phyloP scores from a whole-genome alignment of 2,888 invertebrate genomes.

The Gordius sp. region DNA sequence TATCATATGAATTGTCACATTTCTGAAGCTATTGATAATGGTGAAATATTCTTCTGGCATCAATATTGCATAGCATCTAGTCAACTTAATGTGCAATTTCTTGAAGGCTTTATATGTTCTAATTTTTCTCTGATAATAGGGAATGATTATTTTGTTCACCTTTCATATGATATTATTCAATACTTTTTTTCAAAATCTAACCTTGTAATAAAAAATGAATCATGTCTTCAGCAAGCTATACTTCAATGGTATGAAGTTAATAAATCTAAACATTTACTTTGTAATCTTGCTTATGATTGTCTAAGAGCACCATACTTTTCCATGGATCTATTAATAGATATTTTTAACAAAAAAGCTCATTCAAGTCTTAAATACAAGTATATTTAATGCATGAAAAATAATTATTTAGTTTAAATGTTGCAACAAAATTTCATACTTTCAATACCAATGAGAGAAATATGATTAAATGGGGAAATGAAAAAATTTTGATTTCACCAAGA shows the following conservation, averaged over 20 bases:
- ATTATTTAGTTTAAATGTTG: not conserved
- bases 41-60: slow-evolving; percentile 10
- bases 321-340: too few relatives aligned
- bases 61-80: slow-evolving; percentile 2
- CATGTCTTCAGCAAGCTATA: not conserved
- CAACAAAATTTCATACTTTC: slow-evolving; percentile 13
- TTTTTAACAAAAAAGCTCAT: not conserved
- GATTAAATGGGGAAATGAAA: not conserved
- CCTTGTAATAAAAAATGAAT: not conserved
- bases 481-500: not conserved
- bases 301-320: too few relatives aligned
- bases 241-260: too few relatives aligned
- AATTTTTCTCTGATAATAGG: slow-evolving; percentile 1
- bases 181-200: not conserved
- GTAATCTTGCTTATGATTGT: too few relatives aligned
- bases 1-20: not conserved
- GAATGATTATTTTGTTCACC: not conserved
- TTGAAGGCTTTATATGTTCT: not conserved
- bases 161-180: not conserved
- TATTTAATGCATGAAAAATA: not conserved
- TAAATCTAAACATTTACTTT: too few relatives aligned
- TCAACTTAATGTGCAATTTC: not conserved
- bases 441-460: slow-evolving; percentile 7
- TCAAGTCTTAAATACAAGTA: slow-evolving; percentile 11
- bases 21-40: not conserved